These are phyloP conservation scores for Hirundichthys speculiger DNA, from an alignment of 2,113 vertebrate genomes.

Conservation along the genomic window DNA sequence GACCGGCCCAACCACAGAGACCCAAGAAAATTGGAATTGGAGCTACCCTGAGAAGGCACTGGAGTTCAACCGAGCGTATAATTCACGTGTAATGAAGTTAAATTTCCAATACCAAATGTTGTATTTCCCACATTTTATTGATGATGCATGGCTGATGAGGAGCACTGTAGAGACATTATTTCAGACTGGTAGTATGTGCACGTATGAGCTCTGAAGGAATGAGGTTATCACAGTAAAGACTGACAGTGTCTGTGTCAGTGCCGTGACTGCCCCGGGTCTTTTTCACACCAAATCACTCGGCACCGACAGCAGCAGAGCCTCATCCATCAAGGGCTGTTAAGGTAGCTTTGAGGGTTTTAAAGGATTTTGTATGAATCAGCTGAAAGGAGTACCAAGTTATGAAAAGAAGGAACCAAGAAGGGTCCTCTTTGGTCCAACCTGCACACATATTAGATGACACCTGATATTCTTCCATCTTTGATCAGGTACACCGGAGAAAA, in stretches of 20 bases:
- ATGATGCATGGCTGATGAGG: background rate
- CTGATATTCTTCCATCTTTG: too few species aligned
- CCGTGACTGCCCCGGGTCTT: conserved; percentile 21
- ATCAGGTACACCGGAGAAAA: too few species aligned
- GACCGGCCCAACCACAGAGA: background rate
- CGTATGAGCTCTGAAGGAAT: conserved; percentile 12
- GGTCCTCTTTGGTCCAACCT: background rate
- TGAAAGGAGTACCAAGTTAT: background rate
- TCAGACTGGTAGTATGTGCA: too few species aligned
- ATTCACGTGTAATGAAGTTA: background rate
- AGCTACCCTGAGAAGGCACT: background rate
- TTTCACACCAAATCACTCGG: conserved; percentile 22
- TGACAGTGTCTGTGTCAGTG: background rate
- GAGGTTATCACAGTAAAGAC: conserved; percentile 16
- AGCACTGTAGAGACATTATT: too few species aligned
- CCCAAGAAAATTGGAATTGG: conserved; percentile 4
- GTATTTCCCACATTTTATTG: background rate
- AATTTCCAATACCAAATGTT: background rate
- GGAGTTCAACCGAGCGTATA: background rate
- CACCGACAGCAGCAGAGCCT: background rate
- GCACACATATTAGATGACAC: too few species aligned
- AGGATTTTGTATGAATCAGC: background rate
- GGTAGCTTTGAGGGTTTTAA: background rate
- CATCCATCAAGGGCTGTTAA: conserved; percentile 12
- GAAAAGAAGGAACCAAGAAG: background rate